Evolutionary conservation across 2,888 invertebrate genomes (phyloP).

Genomic region (Stenurella melanura): DNA sequence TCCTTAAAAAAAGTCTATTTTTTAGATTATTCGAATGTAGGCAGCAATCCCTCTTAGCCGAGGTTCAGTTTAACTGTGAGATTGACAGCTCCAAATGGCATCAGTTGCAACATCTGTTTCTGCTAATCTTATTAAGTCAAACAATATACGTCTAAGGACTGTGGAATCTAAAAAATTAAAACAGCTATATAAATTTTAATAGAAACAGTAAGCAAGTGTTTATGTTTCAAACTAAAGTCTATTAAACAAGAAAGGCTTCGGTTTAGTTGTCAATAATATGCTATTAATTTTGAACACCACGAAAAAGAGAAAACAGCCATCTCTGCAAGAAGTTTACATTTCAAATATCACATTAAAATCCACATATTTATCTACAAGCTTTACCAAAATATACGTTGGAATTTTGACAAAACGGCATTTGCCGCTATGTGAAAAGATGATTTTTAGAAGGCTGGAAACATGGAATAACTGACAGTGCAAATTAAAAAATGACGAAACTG

Average conservation of each 20-base stretch:
- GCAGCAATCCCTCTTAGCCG: constrained; percentile 10
- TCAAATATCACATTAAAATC: too few relatives aligned
- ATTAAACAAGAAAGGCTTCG: too few relatives aligned
- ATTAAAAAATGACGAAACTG: too few relatives aligned
- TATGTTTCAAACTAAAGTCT: neutral
- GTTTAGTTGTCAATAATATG: too few relatives aligned
- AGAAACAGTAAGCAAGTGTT: neutral
- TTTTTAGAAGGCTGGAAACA: too few relatives aligned
- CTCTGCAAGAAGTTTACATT: too few relatives aligned
- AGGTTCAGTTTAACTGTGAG: constrained; percentile 8
- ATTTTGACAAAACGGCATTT: too few relatives aligned
- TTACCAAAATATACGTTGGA: too few relatives aligned
- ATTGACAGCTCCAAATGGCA: constrained; percentile 36
- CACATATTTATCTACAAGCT: too few relatives aligned
- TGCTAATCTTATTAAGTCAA: constrained; percentile 35
- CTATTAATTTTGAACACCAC: neutral
- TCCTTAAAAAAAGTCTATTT: neutral
- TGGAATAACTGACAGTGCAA: too few relatives aligned
- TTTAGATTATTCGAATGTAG: constrained; percentile 1
- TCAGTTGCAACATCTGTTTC: constrained; percentile 25
- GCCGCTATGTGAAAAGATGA: too few relatives aligned
- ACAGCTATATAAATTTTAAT: neutral
- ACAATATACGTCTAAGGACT: constrained; percentile 19
- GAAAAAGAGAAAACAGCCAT: neutral
- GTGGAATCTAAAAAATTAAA: constrained; percentile 33